Evolutionary conservation across 2,888 invertebrate species (phyloP), one percentile per base, ranked within the genome.

Genomic region (Cerceris rybyensis): DNA sequence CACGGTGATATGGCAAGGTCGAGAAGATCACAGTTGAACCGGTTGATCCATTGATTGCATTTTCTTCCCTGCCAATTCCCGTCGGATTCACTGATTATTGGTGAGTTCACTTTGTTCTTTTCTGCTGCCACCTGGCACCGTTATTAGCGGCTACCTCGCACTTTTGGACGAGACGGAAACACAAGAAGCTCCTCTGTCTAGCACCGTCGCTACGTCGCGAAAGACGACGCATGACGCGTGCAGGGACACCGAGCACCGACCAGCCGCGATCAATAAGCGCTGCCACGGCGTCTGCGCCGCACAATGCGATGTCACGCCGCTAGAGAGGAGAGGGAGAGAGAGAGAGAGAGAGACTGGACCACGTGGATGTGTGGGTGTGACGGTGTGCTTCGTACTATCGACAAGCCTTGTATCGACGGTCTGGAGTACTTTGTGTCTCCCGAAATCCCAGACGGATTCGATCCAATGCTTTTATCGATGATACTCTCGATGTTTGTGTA

Each of bases 171-270:
- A 64, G 57, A 63, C 71, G 70, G 41, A 67, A 59, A 67, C 55
- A 64, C 78, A 63, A 68, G 57, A 66, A 63, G 68, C 70, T 54
- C 69, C 71, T 50, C 57, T 59, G 58, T 64, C 81, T 75, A 68
- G 78, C 82, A 70, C 68, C 85, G 77, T 70, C 63, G 70, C 69
- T 77, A 74, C 65, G 71, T 70, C 74, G 74, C 71, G 80, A 81
- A 79, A 85, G 79, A 79, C 77, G 83, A 82, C 85, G 85, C 85
- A 78, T 78, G 78, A 84, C 79, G 79, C 85, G 79, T 69, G 58
- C 69, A 55, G 69, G 73, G 59, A 73, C 80, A 61, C 68, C 82
- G 52, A 65, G 69, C 70, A 60, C 75, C 70, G 41, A 41, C 70
- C 58, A 66, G 57, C 70, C 69, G 54, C 80, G 80, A 85, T 85